Base-by-base conservation (phyloP, 2,888 invertebrate genomes). In the Chrysomela aeneicollis region DNA sequence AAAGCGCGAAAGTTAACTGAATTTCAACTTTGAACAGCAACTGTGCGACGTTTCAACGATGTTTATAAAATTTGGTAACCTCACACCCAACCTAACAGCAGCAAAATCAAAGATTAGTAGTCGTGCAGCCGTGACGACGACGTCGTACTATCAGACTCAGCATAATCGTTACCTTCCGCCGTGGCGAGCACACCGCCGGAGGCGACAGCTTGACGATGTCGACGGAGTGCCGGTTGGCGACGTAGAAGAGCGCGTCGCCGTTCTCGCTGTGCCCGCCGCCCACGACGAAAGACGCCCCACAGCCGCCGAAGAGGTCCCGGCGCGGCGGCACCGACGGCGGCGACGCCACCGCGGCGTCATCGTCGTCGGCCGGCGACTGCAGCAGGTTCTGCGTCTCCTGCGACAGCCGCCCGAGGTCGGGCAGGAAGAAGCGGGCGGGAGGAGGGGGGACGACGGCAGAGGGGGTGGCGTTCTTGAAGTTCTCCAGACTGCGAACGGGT, bases 401-500 rank as follows among this genome's bases (percentile, higher is more conserved):
- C 49, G 73, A 73, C 53, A 6, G 4, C 26, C 26, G 26, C 26
- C 66, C 67, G 49, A 68, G 60, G 61, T 59, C 63, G 30, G 67
- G 67, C 64, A 71, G 66, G 71, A 73, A 74, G 59, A 74, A 74
- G 30, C 73, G 72, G 53, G 73, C 70, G 9, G 77, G 73, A 30
- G 78, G 78, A n/a, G 81, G 78, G 15, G 79, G 4, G 75, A 74
- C 22, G 78, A 73, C 69, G 77, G 26, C 26, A 26, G 26, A 3
- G n/a, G n/a, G n/a, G 26, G 26, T 6, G 26, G 6, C 70, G 73
- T 80, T 79, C 77, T 82, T 82, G 79, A 86, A 86, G 82, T 85
- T 86, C 82, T 87, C 87, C 82, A 87, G 84, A 80, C 87, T 87
- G 77, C 87, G 84, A 67, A 87, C 86, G 73, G 87, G 87, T 81